phyloP scores from a whole-genome alignment of 2,797 vertebrate species.

The Crocidura indochinensis region DNA sequence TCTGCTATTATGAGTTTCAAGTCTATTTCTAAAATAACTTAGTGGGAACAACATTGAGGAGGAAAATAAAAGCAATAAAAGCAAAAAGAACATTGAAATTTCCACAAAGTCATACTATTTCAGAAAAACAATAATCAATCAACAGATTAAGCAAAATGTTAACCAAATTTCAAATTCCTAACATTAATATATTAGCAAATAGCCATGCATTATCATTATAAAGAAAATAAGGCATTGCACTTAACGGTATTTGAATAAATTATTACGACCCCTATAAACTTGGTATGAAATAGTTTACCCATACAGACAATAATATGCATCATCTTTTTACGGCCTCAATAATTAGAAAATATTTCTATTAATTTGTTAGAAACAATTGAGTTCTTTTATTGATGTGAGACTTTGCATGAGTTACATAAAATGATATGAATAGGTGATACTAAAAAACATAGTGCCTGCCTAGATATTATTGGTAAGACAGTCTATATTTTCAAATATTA shows the following conservation, averaged over 20 bases:
- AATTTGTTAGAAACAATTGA: constrained; percentile 1
- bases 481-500: not conserved
- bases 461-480: not conserved
- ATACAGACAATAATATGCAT: not conserved
- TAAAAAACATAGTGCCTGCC: not conserved
- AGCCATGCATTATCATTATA: constrained; percentile 48
- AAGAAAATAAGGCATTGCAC: constrained; percentile 21
- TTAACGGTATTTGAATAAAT: constrained; percentile 21
- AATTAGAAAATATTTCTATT: not conserved
- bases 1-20: constrained; percentile 43
- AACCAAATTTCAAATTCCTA: constrained; percentile 69
- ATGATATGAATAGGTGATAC: not conserved
- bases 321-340: constrained; percentile 11
- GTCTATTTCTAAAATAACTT: constrained; percentile 59
- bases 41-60: constrained; percentile 68
- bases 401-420: not conserved
- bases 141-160: constrained; percentile 76
- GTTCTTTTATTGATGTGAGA: constrained; percentile 26
- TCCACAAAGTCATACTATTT: constrained; percentile 64
- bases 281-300: constrained; percentile 34
- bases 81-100: constrained; percentile 67
- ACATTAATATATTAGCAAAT: constrained; percentile 70
- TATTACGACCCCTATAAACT: constrained; percentile 29
- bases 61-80: constrained; percentile 70
- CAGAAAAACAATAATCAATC: constrained; percentile 67